phyloP scores from a whole-genome alignment of 2,113 vertebrate genomes.

The Macaca mulatta region DNA sequence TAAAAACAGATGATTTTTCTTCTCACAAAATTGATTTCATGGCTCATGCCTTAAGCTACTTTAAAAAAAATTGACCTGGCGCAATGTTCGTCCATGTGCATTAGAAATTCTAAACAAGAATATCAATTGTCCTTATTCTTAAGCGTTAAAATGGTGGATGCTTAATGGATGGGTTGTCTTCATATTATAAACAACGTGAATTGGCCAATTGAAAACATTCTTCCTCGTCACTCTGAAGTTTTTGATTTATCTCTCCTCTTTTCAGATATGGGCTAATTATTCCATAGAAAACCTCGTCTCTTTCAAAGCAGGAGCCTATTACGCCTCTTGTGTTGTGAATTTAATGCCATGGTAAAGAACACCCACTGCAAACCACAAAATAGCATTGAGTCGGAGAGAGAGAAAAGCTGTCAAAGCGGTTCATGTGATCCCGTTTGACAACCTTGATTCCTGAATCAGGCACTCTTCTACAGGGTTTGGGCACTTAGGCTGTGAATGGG shows the following conservation, averaged over 20 bases:
- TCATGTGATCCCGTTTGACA: background rate
- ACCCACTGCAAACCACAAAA: background rate
- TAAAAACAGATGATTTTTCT: background rate
- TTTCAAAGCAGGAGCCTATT: background rate
- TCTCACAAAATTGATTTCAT: background rate
- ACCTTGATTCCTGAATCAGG: background rate
- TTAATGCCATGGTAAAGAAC: background rate
- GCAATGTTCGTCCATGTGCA: rapidly evolving
- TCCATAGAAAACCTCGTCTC: background rate
- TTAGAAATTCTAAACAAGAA: background rate
- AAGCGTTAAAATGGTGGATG: background rate
- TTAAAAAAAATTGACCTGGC: background rate
- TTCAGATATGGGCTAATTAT: background rate
- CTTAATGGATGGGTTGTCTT: background rate
- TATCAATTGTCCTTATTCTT: background rate
- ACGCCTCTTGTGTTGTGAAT: background rate
- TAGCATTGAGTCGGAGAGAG: background rate
- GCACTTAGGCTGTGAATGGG: background rate
- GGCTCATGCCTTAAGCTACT: background rate
- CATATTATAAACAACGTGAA: background rate
- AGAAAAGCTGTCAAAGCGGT: rapidly evolving
- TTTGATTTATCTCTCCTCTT: conserved; percentile 12
- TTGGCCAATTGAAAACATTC: background rate
- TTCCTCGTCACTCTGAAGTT: background rate
- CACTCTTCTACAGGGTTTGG: too few relatives aligned